A percentile compares a stretch with the other conserved stretches of the same genome.
Conservation (phyloP, 2,888 invertebrate species). For the Eupithecia subfuscata region DNA sequence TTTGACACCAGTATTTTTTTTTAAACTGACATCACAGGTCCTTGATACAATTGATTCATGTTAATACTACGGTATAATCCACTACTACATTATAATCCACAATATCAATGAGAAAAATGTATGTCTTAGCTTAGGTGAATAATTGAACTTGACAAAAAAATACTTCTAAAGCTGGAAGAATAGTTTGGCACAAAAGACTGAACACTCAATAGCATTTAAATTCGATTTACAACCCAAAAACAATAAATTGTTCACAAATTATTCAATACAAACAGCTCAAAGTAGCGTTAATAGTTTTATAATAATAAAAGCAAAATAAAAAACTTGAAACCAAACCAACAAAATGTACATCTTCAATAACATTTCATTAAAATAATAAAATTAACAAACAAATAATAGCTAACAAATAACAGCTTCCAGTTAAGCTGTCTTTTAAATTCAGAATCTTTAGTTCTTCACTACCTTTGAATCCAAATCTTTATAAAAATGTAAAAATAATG, state of each 20-base stretch:
- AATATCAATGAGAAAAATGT: slow-evolving; percentile 17
- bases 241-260: background rate
- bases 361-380: slow-evolving; percentile 6
- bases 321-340: slow-evolving; percentile 27
- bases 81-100: slow-evolving; percentile 15
- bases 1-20: background rate
- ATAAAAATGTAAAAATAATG: slow-evolving; percentile 40
- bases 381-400: slow-evolving; percentile 1
- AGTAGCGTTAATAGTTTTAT: background rate
- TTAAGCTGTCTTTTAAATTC: slow-evolving; percentile 19
- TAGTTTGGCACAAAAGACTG: slow-evolving; percentile 59
- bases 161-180: slow-evolving; percentile 44
- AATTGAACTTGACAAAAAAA: slow-evolving; percentile 1
- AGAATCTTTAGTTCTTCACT: slow-evolving; percentile 14
- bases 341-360: slow-evolving; percentile 49
- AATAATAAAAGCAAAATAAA: slow-evolving; percentile 13
- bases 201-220: slow-evolving; percentile 49
- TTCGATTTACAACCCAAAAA: slow-evolving; percentile 44
- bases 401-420: slow-evolving; percentile 3
- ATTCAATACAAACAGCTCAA: background rate
- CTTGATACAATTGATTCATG: background rate
- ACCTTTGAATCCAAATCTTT: slow-evolving; percentile 28
- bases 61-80: slow-evolving; percentile 12
- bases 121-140: background rate
- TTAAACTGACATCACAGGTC: background rate